Evolutionary conservation across 2,113 vertebrate species (phyloP).

Genomic region (Sakesphorus luctuosus): DNA sequence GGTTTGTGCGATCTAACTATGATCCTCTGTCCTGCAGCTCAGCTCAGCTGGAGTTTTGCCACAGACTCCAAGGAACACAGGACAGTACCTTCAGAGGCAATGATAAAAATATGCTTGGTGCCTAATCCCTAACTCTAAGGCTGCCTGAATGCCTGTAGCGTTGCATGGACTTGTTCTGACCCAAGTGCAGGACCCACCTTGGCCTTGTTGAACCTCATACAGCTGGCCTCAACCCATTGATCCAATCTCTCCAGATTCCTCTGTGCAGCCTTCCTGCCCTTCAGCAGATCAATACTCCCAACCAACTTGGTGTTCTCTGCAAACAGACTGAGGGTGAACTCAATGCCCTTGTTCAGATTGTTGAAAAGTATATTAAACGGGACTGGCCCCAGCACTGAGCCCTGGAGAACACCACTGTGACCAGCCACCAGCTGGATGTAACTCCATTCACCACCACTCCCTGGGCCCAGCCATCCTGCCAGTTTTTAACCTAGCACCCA

Average conservation of each 20-base stretch:
- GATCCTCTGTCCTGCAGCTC: neutral
- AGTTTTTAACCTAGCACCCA: neutral
- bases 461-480: neutral
- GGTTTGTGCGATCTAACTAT: rapidly evolving
- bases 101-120: neutral
- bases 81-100: neutral
- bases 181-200: neutral
- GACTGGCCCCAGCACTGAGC: rapidly evolving
- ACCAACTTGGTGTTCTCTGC: neutral
- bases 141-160: rapidly evolving
- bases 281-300: neutral
- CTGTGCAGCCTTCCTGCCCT: neutral
- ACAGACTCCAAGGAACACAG: neutral
- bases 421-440: neutral
- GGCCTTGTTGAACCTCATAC: neutral
- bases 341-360: no score
- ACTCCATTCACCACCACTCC: neutral
- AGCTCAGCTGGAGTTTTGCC: neutral
- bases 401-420: neutral
- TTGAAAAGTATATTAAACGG: neutral
- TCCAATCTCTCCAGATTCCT: neutral
- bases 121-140: neutral
- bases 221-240: rapidly evolving
- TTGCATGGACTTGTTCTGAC: neutral
- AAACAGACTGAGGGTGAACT: neutral